phyloP scores from a whole-genome alignment of 2,113 vertebrate genomes.

The Halcyon senegalensis region DNA sequence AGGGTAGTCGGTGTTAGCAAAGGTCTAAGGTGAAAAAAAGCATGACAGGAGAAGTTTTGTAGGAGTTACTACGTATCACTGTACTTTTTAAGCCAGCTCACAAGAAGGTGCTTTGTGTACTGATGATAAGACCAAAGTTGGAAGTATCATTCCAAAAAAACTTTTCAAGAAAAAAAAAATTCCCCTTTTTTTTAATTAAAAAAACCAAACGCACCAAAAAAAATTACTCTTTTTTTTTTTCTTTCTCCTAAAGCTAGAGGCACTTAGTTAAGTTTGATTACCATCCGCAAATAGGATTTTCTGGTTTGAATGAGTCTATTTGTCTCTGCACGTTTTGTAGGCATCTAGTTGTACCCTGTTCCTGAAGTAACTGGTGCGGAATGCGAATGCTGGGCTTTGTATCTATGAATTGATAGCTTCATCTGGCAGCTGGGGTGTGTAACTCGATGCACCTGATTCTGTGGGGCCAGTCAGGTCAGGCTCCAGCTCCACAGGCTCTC shows the following conservation, averaged over 20 bases:
- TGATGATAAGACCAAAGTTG: not conserved
- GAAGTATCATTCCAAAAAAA: not conserved
- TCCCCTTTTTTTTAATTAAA: no score
- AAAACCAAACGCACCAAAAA: not conserved
- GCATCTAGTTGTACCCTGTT: not conserved
- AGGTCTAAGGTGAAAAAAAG: not conserved
- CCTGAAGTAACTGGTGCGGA: not conserved
- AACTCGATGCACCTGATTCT: fast-evolving
- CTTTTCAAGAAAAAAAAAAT: no score
- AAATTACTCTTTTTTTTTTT: not conserved
- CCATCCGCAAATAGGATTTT: not conserved
- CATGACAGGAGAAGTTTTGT: not conserved
- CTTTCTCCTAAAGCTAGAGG: not conserved
- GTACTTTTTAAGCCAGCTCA: not conserved
- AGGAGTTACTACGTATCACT: not conserved
- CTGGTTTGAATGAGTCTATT: not conserved
- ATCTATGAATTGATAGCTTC: not conserved
- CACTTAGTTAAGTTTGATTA: not conserved
- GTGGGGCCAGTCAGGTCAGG: not conserved
- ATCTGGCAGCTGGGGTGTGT: not conserved
- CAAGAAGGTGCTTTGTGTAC: not conserved
- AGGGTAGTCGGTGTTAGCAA: not conserved
- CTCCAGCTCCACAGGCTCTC: not conserved
- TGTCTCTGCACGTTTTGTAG: not conserved
- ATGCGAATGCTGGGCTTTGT: not conserved